These are phyloP conservation scores for Xenotilapia leptura DNA, from an alignment of 2,113 vertebrate species.

Conservation along the genomic window DNA sequence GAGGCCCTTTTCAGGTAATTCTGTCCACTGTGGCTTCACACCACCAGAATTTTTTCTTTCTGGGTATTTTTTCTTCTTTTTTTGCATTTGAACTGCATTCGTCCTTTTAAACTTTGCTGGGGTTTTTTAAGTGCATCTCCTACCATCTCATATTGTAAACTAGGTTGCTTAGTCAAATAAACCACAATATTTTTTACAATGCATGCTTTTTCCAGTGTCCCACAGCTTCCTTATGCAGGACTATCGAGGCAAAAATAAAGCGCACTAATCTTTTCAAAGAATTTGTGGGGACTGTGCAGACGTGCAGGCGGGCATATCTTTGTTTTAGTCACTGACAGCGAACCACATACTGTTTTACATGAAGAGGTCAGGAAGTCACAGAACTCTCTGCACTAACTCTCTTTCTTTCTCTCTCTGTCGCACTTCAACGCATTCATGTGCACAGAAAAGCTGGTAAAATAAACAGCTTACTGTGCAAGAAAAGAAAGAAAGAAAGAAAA, in stretches of 20 bases:
- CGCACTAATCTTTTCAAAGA: slow-evolving; percentile 22
- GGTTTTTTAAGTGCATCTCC: not conserved
- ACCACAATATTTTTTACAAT: not conserved
- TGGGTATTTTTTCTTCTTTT: not conserved
- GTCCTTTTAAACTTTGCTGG: not conserved
- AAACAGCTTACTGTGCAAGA: not conserved
- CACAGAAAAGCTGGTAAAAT: not conserved
- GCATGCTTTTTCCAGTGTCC: not conserved
- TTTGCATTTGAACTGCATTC: not conserved
- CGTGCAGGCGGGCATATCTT: slow-evolving; percentile 31
- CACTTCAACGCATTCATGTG: not conserved
- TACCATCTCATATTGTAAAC: not conserved
- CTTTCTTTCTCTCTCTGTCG: slow-evolving; percentile 5
- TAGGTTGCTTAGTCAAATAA: not conserved
- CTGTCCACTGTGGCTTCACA: not conserved
- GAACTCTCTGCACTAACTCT: slow-evolving; percentile 32
- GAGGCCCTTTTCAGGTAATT: slow-evolving; percentile 22
- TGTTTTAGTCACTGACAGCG: slow-evolving; percentile 42
- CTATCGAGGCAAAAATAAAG: not conserved
- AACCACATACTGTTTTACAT: slow-evolving; percentile 42
- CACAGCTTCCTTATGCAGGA: not conserved
- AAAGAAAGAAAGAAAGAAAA: not conserved
- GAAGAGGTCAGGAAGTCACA: slow-evolving; percentile 69
- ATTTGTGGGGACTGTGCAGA: slow-evolving; percentile 26
- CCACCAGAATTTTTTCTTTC: not conserved